A percentile compares a stretch with the other conserved stretches of the same genome.
These are phyloP conservation scores for Marmota monax DNA, from an alignment of 2,113 vertebrate genomes.

Conservation along the genomic window DNA sequence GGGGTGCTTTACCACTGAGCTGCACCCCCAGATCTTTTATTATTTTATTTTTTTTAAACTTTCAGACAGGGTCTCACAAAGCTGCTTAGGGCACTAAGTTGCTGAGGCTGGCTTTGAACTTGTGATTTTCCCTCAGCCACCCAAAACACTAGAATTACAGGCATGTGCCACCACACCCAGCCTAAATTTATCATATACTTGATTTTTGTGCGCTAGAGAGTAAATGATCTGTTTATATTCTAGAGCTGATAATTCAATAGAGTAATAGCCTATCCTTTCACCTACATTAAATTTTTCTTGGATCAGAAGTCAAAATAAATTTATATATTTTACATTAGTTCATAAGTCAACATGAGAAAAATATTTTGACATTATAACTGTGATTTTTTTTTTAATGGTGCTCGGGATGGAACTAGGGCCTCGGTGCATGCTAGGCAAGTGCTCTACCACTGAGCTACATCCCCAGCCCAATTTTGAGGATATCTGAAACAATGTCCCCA, in stretches of 20 bases:
- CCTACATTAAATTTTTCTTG: conserved; percentile 54
- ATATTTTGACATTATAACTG: neutral
- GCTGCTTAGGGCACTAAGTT: no score
- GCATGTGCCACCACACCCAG: no score
- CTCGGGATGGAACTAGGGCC: neutral
- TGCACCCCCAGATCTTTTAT: no score
- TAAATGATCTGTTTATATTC: conserved; percentile 17
- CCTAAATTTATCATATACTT: neutral
- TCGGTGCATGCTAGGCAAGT: neutral
- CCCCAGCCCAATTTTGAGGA: no score
- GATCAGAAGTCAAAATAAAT: conserved; percentile 26
- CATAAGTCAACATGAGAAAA: neutral
- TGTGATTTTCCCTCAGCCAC: no score
- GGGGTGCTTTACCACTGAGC: no score
- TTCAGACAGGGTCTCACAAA: no score
- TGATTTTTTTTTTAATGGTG: neutral
- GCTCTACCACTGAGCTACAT: no score
- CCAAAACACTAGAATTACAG: neutral
- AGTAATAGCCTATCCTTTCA: conserved; percentile 15
- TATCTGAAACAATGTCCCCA: conserved; percentile 6
- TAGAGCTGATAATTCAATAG: conserved; percentile 33
- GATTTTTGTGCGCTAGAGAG: neutral
- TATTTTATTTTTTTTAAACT: no score
- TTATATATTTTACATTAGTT: conserved; percentile 14
- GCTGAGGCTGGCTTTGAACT: no score